Evolutionary conservation across 2,113 vertebrate species (phyloP).

Genomic region (Steatornis caripensis): DNA sequence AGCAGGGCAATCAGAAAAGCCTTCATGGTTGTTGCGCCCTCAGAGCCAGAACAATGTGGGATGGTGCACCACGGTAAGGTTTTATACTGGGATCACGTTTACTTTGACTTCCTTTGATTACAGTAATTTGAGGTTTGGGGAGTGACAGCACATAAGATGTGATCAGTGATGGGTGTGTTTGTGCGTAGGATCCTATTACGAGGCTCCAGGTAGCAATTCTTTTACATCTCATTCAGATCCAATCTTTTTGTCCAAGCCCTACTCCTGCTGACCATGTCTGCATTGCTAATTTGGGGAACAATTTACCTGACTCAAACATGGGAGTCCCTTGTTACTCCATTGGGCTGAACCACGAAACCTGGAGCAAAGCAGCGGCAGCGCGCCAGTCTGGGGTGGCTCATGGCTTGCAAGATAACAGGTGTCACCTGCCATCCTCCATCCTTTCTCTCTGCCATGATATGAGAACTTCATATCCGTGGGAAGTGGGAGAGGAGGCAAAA

Average conservation of each 20-base stretch:
- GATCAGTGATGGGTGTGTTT: conserved; percentile 29
- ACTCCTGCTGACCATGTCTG: neutral
- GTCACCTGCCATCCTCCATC: neutral
- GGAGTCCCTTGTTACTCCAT: neutral
- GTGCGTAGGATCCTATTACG: neutral
- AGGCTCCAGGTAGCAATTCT: neutral
- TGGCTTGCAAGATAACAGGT: neutral
- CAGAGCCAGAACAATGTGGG: neutral
- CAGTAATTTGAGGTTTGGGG: conserved; percentile 1
- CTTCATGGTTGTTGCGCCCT: conserved; percentile 27
- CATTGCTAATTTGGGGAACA: neutral
- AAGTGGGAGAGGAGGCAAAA: neutral
- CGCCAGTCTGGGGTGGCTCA: neutral
- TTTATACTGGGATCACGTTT: neutral
- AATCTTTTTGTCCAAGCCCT: neutral
- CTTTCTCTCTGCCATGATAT: neutral
- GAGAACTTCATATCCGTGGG: neutral
- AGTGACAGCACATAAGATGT: neutral
- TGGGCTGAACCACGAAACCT: neutral
- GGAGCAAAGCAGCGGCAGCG: neutral
- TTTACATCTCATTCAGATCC: neutral
- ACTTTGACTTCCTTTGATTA: neutral
- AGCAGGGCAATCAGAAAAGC: conserved; percentile 37
- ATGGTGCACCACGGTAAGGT: neutral
- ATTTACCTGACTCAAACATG: neutral